A percentile compares a stretch with the other conserved stretches of the same genome.
phyloP scores from a whole-genome alignment of 2,797 vertebrate species.

The Cirrhinus mrigala region DNA sequence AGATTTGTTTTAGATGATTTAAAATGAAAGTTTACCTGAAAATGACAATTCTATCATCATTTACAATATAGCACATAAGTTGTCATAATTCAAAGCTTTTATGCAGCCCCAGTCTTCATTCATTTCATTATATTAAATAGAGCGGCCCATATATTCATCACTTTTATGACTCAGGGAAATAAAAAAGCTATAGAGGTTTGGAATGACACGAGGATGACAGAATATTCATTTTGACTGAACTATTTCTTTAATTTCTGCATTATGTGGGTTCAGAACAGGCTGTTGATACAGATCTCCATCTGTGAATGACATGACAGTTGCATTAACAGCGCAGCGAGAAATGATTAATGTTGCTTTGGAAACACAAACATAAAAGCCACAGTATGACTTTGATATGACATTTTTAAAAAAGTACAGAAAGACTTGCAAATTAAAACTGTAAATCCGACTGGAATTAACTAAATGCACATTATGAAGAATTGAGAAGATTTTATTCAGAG shows the following conservation, averaged over 20 bases:
- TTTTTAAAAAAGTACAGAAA: conserved; percentile 10
- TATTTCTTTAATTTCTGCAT: neutral
- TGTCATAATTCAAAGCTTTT: neutral
- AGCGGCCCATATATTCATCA: neutral
- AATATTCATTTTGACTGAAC: neutral
- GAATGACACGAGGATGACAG: neutral
- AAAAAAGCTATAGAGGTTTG: neutral
- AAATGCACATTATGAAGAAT: neutral
- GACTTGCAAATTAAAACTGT: neutral
- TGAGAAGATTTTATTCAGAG: neutral
- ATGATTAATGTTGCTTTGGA: neutral
- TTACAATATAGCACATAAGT: neutral
- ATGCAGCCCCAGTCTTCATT: neutral
- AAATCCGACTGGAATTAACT: neutral
- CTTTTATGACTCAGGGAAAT: neutral
- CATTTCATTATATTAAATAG: neutral
- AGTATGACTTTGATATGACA: neutral
- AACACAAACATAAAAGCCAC: conserved; percentile 22
- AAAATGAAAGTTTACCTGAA: neutral
- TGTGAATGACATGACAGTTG: conserved; percentile 18
- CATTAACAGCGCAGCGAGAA: neutral
- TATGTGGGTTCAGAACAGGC: neutral
- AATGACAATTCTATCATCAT: neutral
- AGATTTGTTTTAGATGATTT: neutral
- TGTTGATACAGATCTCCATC: conserved; percentile 16